Evolutionary conservation across 2,113 vertebrate species (phyloP).

Genomic region (Tautogolabrus adspersus): DNA sequence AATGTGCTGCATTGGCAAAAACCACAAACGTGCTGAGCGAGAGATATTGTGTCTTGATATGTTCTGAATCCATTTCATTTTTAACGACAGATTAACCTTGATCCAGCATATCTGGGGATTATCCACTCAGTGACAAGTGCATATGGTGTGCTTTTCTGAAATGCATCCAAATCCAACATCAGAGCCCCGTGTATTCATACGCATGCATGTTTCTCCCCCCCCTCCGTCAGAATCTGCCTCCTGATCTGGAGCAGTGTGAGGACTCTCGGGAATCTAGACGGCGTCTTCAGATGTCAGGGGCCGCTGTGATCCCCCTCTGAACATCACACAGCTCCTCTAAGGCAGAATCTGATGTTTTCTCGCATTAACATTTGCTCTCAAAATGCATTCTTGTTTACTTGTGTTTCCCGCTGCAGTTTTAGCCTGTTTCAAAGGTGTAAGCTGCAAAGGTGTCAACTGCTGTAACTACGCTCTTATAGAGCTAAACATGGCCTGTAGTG

Average conservation of each 20-base stretch:
- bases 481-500: conserved; percentile 5
- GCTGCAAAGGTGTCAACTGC: conserved; percentile 14
- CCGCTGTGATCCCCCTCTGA: conserved; percentile 39
- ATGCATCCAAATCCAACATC: conserved; percentile 62
- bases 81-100: conserved; percentile 82
- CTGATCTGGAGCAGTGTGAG: conserved; percentile 34
- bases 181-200: conserved; percentile 26
- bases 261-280: conserved; percentile 34
- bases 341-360: conserved; percentile 29
- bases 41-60: conserved; percentile 67
- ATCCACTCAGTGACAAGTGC: conserved; percentile 79
- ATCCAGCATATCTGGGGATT: conserved; percentile 80
- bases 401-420: conserved; percentile 18
- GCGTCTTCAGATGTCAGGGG: conserved; percentile 51
- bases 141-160: conserved; percentile 75
- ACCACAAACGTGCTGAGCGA: conserved; percentile 56
- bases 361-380: conserved; percentile 43
- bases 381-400: conserved; percentile 45
- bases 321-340: conserved; percentile 44
- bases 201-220: background rate
- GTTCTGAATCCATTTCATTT: conserved; percentile 75
- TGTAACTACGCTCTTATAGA: background rate
- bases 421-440: conserved; percentile 2
- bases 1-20: conserved; percentile 67
- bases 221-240: conserved; percentile 13